phyloP scores from a whole-genome alignment of 2,888 invertebrate species.

The Lithophane ornitopus region DNA sequence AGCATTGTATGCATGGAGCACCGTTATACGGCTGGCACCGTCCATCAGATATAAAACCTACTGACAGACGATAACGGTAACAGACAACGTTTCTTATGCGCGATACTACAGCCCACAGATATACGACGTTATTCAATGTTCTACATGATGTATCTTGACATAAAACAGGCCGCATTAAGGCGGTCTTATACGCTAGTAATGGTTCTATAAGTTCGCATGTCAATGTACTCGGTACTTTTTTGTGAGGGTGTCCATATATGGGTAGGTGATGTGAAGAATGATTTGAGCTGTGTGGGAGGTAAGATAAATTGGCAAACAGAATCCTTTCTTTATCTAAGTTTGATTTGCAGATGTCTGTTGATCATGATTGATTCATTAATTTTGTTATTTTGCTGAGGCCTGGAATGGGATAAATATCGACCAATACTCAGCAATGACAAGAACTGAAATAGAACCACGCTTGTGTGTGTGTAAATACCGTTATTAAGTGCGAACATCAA shows the following conservation, averaged over 20 bases:
- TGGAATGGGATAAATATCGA: constrained; percentile 25
- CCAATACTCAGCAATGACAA: neutral
- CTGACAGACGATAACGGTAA: constrained; percentile 87
- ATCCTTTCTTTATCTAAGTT: constrained; percentile 31
- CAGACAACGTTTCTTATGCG: constrained; percentile 78
- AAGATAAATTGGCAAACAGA: constrained; percentile 50
- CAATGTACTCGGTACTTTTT: constrained; percentile 70
- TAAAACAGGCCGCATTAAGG: constrained; percentile 66
- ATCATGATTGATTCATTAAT: constrained; percentile 32
- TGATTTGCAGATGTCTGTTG: constrained; percentile 41
- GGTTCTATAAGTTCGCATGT: constrained; percentile 69
- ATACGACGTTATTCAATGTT: constrained; percentile 72
- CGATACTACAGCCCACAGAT: constrained; percentile 69
- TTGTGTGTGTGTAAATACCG: constrained; percentile 17
- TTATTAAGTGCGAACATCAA: constrained; percentile 49
- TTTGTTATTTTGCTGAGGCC: constrained; percentile 5
- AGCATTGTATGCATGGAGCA: constrained; percentile 72
- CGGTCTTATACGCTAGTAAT: constrained; percentile 62
- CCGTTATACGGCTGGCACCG: constrained; percentile 80
- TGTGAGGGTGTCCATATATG: constrained; percentile 49
- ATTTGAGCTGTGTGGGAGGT: constrained; percentile 59
- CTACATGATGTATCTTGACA: constrained; percentile 71
- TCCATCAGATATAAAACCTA: constrained; percentile 84
- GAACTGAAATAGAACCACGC: constrained; percentile 15
- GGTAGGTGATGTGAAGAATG: constrained; percentile 53